These are phyloP conservation scores for Australoheros facetus DNA, from an alignment of 2,797 vertebrate genomes.

Conservation along the genomic window DNA sequence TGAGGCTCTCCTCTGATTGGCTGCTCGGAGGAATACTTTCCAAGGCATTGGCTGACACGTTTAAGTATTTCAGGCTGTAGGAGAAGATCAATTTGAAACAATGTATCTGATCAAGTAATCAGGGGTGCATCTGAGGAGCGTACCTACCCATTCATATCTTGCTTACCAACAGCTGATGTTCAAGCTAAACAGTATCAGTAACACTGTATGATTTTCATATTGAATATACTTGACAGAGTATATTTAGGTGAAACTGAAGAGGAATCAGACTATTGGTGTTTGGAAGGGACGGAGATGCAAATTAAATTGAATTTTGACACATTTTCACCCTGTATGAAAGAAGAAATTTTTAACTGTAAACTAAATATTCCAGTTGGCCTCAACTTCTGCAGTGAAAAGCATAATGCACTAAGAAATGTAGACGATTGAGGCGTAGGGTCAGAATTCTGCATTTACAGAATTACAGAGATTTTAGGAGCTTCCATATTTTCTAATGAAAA, in stretches of 20 bases:
- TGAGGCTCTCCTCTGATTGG: slow-evolving; percentile 89
- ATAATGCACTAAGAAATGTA: neutral
- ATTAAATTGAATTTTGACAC: neutral
- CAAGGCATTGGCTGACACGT: slow-evolving; percentile 92
- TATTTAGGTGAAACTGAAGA: neutral
- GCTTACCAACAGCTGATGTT: neutral
- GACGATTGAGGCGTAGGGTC: neutral
- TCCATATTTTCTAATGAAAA: neutral
- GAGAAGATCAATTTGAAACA: slow-evolving; percentile 31
- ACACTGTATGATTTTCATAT: neutral
- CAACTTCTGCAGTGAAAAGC: neutral
- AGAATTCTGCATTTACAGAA: neutral
- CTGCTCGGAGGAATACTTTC: slow-evolving; percentile 88
- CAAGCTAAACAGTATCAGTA: neutral
- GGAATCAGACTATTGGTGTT: neutral
- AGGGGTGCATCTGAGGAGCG: neutral
- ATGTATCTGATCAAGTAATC: neutral
- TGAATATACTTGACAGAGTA: neutral
- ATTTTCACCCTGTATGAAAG: neutral
- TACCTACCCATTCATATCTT: neutral
- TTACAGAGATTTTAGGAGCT: neutral
- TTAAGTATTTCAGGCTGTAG: slow-evolving; percentile 92
- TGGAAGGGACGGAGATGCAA: neutral
- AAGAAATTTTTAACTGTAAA: neutral
- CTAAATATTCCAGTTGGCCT: neutral